Base-by-base conservation (phyloP, 2,888 invertebrate genomes). In the Eumacrocentrus americanus region DNA sequence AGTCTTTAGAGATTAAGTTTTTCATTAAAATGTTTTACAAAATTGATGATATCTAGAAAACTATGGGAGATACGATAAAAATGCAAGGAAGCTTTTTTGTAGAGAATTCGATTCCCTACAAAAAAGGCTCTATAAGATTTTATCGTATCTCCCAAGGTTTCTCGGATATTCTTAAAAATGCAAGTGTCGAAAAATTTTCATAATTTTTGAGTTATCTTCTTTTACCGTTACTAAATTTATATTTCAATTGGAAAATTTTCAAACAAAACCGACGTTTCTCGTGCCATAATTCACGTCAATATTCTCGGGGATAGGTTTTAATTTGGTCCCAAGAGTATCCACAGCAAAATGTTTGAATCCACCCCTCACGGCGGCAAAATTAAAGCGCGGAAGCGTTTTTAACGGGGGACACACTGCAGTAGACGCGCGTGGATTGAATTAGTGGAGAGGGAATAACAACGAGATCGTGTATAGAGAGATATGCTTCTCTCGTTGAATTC, bases 371-470 rank as follows among this genome's bases (percentile, higher is more conserved):
- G n/a, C n/a, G 23, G 29, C 3, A 16, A 20, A 51, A 34, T 35
- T 18, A 5, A 4, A 55, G 44, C 48, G 58, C 34, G 23, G 58
- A 53, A 23, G 37, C 12, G 14, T 61, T 53, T 53, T 53, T 59
- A 51, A 40, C 46, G 35, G 5, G 29, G 5, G 29, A 29, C 5
- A 29, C 29, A 29, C 29, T 6, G 29, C n/a, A n/a, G n/a, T n/a
- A n/a, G n/a, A n/a, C n/a, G 47, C 34, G 18, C 5, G 29, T 7
- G 11, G 20, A 38, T 23, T 35, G 34, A 51, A 48, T 7, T 35
- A 47, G 9, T 5, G 16, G 7, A 42, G 18, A 18, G 47, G 50
- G 52, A 53, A 20, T 29, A 48, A 56, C 11, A 53, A 29, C 23
- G 6, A 18, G 12, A 16, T n/a, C n/a, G n/a, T n/a, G n/a, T n/a